Evolutionary conservation across 1,140 invertebrate genomes (phyloP), one percentile per base, ranked within the genome.

Genomic region (Pissodes strobi): DNA sequence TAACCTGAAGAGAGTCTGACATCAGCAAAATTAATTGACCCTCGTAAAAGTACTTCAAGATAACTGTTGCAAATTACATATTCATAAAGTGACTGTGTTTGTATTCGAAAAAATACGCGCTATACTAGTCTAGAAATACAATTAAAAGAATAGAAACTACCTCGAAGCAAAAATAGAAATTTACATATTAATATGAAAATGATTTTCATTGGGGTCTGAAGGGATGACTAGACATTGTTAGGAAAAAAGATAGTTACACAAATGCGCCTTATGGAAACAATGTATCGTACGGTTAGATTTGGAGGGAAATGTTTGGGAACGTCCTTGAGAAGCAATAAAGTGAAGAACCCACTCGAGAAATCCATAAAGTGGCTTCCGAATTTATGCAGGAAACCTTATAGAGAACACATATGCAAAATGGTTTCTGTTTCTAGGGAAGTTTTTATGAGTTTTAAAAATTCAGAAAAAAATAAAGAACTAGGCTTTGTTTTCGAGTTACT

Each of bases 141-240:
- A 53, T 39, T 52, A 62, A 43, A 45, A 53, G 46, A 61, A 61
- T 59, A 43, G 45, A 38, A 49, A 17, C 43, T 18, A 45, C 57
- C 53, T 41, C 17, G 30, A 46, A 30, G 53, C 46, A 56, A 65
- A 59, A 53, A 41, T 46, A 56, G 19, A 53, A 49, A 66, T 66
- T 66, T 55, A n/a, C 64, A 66, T 66, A 66, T 66, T 66, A 66
- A 66, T 66, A 62, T 61, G 58, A 60, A 66, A 66, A 61, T 66
- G 56, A 65, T 66, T 60, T 58, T 51, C 52, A 46, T 57, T 17
- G 37, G 19, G 53, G 53, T 57, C 30, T 39, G 22, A 8, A 45
- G 27, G 43, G 37, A 62, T 53, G 59, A 62, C 48, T 62, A 61
- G 58, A 52, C 58, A 59, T 30, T 59, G 41, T 46, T 34, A 21